phyloP scores from a whole-genome alignment of 2,888 invertebrate genomes.

The Bombylius major region DNA sequence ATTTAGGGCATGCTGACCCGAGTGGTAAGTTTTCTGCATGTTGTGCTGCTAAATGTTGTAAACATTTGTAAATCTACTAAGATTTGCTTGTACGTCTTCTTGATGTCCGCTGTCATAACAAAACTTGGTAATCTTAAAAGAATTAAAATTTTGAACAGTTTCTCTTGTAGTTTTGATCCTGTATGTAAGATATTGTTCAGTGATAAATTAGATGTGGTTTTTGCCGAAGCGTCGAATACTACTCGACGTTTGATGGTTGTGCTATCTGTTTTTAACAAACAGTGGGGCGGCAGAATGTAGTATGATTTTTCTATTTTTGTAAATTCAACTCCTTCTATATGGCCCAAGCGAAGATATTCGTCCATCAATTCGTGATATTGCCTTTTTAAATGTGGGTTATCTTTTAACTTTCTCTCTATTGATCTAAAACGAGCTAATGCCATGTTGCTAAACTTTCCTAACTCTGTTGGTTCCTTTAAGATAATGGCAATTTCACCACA shows the following conservation, averaged over 20 bases:
- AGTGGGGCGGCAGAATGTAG: neutral
- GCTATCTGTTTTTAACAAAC: neutral
- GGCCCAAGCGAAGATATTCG: neutral
- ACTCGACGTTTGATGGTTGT: neutral
- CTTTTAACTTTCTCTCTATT: too few species aligned
- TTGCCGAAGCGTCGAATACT: neutral
- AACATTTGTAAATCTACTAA: constrained; percentile 6
- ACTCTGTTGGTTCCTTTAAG: too few species aligned
- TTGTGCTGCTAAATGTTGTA: neutral
- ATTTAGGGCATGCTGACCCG: neutral
- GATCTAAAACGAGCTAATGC: too few species aligned
- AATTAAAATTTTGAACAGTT: neutral
- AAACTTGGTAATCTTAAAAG: neutral
- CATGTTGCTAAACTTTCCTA: too few species aligned
- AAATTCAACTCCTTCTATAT: neutral
- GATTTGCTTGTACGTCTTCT: constrained; percentile 20
- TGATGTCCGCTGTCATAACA: constrained; percentile 13
- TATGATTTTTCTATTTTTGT: neutral
- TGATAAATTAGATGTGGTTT: neutral
- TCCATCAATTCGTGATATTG: neutral
- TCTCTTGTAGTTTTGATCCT: neutral
- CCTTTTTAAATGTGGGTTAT: neutral
- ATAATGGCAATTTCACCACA: too few species aligned
- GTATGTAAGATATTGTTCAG: neutral
- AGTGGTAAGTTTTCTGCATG: neutral